A percentile compares a stretch with the other conserved stretches of the same genome.
These are phyloP conservation scores for Andricus curvator DNA, from an alignment of 2,888 invertebrate species.

Conservation along the genomic window DNA sequence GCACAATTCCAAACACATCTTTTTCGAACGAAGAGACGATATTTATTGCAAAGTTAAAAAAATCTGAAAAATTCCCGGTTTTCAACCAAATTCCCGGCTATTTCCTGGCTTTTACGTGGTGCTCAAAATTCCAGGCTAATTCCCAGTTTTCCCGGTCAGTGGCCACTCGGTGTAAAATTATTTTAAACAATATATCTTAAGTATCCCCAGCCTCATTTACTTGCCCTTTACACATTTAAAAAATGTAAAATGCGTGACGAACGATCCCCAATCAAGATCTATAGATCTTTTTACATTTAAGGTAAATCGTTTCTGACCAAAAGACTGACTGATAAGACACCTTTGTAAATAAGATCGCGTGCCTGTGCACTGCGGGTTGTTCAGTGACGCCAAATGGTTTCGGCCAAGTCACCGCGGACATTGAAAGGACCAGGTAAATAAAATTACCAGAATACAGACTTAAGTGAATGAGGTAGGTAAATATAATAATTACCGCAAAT, in stretches of 20 bases:
- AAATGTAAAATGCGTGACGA: not conserved
- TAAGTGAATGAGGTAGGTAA: constrained; percentile 76
- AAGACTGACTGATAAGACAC: not conserved
- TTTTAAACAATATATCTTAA: too few species aligned
- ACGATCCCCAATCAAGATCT: not conserved
- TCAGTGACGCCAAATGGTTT: not conserved
- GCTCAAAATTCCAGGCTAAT: too few species aligned
- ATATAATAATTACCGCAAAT: constrained; percentile 71
- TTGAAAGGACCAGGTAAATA: constrained; percentile 34
- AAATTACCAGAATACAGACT: constrained; percentile 54
- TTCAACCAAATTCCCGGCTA: too few species aligned
- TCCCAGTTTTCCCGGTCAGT: too few species aligned
- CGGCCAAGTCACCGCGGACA: constrained; percentile 5
- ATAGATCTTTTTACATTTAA: not conserved
- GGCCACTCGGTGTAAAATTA: too few species aligned
- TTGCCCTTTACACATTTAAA: not conserved
- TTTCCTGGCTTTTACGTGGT: too few species aligned
- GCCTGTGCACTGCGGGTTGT: not conserved
- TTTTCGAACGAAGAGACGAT: too few species aligned
- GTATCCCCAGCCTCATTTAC: not conserved
- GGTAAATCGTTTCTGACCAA: not conserved
- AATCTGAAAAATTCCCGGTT: too few species aligned
- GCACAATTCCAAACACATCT: too few species aligned
- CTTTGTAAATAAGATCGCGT: constrained; percentile 9
- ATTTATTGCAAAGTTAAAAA: too few species aligned